These are phyloP conservation scores for Ammodytes dubius DNA, from an alignment of 2,113 vertebrate species.

Conservation along the genomic window DNA sequence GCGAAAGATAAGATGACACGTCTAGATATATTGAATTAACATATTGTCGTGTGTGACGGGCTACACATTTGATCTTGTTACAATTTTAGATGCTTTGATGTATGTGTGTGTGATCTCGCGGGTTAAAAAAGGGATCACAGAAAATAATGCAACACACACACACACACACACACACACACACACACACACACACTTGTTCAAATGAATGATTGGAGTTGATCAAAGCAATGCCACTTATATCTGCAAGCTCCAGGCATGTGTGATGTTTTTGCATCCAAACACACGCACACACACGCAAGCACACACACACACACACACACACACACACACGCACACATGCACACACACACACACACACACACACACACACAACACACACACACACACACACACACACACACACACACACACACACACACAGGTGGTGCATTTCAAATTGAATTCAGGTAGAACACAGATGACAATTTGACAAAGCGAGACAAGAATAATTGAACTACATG, in stretches of 20 bases:
- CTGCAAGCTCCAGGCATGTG: conserved; percentile 49
- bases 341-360: too few relatives aligned
- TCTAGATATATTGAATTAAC: conserved; percentile 55
- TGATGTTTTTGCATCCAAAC: conserved; percentile 57
- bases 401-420: conserved; percentile 49
- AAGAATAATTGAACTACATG: conserved; percentile 41
- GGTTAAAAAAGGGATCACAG: conserved; percentile 62
- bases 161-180: too few relatives aligned
- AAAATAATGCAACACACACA: neutral
- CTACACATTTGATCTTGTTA: conserved; percentile 73
- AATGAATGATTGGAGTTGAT: conserved; percentile 61
- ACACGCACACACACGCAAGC: neutral
- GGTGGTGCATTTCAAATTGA: conserved; percentile 58
- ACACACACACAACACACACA: too few relatives aligned
- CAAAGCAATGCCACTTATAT: conserved; percentile 62
- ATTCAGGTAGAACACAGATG: neutral
- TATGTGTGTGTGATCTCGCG: conserved; percentile 48
- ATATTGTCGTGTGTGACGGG: conserved; percentile 54
- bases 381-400: too few relatives aligned
- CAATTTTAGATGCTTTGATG: conserved; percentile 71
- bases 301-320: too few relatives aligned
- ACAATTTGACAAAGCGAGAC: conserved; percentile 44
- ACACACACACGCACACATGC: too few relatives aligned
- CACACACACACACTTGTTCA: neutral
- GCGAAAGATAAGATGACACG: conserved; percentile 54